Evolutionary conservation across 1,140 invertebrate species (phyloP).

Genomic region (Plectrocnemia conspersa): DNA sequence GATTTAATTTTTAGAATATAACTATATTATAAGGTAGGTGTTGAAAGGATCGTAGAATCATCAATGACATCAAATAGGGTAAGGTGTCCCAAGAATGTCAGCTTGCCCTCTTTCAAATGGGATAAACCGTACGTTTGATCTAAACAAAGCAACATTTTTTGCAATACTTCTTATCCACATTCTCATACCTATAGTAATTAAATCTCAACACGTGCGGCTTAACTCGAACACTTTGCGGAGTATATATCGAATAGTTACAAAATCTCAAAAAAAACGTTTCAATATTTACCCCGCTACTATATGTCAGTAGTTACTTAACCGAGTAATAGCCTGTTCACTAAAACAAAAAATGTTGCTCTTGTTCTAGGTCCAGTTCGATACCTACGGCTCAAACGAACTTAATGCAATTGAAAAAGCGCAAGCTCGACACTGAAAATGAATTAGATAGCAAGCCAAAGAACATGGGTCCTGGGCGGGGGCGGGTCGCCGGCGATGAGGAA

Average conservation of each 20-base stretch:
- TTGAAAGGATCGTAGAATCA: no score
- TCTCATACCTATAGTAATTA: no score
- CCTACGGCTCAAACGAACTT: slow-evolving; percentile 43
- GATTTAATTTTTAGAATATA: no score
- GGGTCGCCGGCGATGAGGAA: slow-evolving; percentile 39
- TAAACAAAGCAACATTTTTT: slow-evolving; percentile 37
- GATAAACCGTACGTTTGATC: slow-evolving; percentile 27
- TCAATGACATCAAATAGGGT: slow-evolving; percentile 8
- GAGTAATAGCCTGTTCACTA: slow-evolving; percentile 28
- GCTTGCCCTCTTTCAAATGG: neutral
- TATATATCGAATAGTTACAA: slow-evolving; percentile 6
- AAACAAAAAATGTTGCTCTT: slow-evolving; percentile 39
- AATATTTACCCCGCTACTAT: no score
- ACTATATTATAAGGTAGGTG: no score
- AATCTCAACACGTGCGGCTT: slow-evolving; percentile 32
- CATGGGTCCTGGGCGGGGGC: slow-evolving; percentile 40
- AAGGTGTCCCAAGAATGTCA: slow-evolving; percentile 2
- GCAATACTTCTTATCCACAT: no score
- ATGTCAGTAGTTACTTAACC: no score
- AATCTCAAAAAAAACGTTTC: no score
- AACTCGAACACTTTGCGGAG: slow-evolving; percentile 21
- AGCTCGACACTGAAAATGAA: slow-evolving; percentile 49
- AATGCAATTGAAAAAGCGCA: slow-evolving; percentile 49
- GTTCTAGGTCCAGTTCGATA: slow-evolving; percentile 51
- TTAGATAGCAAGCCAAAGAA: slow-evolving; percentile 39